Evolutionary conservation across 2,888 invertebrate genomes (phyloP), one percentile per base, ranked within the genome.

Genomic region (Elmis aenea): DNA sequence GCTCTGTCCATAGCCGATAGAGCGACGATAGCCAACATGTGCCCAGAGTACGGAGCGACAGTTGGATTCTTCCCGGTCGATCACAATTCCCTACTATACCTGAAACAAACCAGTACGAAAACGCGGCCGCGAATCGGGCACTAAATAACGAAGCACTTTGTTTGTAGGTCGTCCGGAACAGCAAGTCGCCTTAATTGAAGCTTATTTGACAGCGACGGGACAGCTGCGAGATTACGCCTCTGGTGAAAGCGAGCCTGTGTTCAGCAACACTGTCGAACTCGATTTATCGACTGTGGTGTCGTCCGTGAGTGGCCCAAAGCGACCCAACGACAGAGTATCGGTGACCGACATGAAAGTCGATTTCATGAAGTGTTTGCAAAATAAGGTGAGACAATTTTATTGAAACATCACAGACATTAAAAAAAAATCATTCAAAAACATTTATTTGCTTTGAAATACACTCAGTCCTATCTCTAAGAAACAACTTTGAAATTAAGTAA

Each of bases 11-110:
- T 99, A 42, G 96, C 97, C 0, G 97, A 99, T 71, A 74, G 97
- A 25, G 95, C 97, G 1, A 99, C 97, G 0, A 92, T 99, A 33
- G 89, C 94, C 49, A 99, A 99, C 72, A 97, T 99, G 97, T 95
- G 94, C 60, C 97, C 97, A 0, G 92, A 93, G 67, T 97, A 96
- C 64, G 97, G 97, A 1, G 97, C 96, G 9, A 97, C 96, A 0
- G 85, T 93, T 44, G 95, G 91, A 0, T 93, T 83, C 68, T 97
- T 97, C 71, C 92, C 96, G 0, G 87, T 94, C 0, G 96, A 96
- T 69, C 67, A 74, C 14, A 71, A 77, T 15, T 88, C 91, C 14
- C 70, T 96, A 26, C 69, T 72, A n/a, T 96, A 97, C 61, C 75
- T 96, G 21, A 69, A 71, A 33, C 91, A 94, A 68, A 91, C 90